A percentile compares a stretch with the other conserved stretches of the same genome.
phyloP scores from a whole-genome alignment of 2,113 vertebrate genomes.

The Tichodroma muraria region DNA sequence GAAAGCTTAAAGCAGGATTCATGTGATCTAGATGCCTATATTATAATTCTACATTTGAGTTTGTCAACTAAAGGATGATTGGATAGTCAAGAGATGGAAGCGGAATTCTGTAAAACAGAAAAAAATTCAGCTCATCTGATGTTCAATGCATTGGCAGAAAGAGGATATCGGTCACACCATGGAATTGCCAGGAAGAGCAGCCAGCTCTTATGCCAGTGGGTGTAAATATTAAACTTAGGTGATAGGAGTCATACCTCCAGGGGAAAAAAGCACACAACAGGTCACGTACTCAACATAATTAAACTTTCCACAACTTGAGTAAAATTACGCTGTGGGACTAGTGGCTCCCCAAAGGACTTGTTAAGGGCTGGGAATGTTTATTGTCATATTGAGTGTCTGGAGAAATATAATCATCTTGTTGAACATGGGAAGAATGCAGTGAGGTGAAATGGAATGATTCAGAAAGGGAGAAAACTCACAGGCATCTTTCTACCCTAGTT shows the following conservation, averaged over 20 bases:
- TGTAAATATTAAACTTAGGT: neutral
- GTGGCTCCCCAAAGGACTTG: neutral
- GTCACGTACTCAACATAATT: neutral
- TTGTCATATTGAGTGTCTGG: neutral
- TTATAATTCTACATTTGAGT: neutral
- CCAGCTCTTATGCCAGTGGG: neutral
- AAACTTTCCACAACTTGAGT: neutral
- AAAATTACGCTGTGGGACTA: neutral
- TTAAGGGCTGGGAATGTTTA: neutral
- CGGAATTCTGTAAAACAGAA: neutral
- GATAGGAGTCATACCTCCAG: neutral
- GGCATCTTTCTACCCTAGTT: neutral
- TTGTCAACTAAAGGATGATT: neutral
- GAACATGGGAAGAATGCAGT: neutral
- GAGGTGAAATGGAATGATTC: neutral
- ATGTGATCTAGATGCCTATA: neutral
- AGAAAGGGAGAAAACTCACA: neutral
- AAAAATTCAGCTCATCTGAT: neutral
- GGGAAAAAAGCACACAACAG: neutral
- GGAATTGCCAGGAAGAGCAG: neutral
- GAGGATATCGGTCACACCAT: neutral
- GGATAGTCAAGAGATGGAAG: neutral
- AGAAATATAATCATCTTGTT: neutral
- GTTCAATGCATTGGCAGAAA: rapidly evolving
- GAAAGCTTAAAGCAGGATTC: neutral